Conservation (phyloP, 2,113 vertebrate genomes). For the Drymodes brunneopygia region DNA sequence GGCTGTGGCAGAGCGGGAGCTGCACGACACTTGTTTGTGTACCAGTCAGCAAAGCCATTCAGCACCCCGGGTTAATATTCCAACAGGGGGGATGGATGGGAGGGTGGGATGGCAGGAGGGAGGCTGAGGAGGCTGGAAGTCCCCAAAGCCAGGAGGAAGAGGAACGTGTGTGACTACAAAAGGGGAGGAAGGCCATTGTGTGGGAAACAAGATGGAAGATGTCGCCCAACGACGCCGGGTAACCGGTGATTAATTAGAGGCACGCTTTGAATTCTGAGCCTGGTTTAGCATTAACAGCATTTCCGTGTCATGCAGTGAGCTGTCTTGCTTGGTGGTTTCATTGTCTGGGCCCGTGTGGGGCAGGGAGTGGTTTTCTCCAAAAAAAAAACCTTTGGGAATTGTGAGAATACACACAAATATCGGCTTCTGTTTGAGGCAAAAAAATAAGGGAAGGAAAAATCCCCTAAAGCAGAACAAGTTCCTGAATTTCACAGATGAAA, state of each 20-base stretch:
- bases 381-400: background rate
- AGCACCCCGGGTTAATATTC: background rate
- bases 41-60: constrained; percentile 61
- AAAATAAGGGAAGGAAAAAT: background rate
- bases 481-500: background rate
- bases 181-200: constrained; percentile 36
- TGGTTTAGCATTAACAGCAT: constrained; percentile 12
- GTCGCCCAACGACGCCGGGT: background rate
- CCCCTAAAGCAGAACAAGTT: background rate
- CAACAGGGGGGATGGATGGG: background rate
- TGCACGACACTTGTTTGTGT: background rate
- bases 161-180: constrained; percentile 46
- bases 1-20: background rate
- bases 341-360: background rate
- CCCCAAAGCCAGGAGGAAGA: constrained; percentile 21
- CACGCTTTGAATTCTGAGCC: constrained; percentile 42
- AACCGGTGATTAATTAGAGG: constrained; percentile 60
- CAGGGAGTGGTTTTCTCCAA: background rate
- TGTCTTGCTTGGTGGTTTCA: background rate
- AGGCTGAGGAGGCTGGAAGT: background rate
- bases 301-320: background rate
- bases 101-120: background rate
- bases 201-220: constrained; percentile 43
- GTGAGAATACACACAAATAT: background rate
- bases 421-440: background rate